Base-by-base conservation (phyloP, 2,113 vertebrate genomes). In the Raja brachyura region DNA sequence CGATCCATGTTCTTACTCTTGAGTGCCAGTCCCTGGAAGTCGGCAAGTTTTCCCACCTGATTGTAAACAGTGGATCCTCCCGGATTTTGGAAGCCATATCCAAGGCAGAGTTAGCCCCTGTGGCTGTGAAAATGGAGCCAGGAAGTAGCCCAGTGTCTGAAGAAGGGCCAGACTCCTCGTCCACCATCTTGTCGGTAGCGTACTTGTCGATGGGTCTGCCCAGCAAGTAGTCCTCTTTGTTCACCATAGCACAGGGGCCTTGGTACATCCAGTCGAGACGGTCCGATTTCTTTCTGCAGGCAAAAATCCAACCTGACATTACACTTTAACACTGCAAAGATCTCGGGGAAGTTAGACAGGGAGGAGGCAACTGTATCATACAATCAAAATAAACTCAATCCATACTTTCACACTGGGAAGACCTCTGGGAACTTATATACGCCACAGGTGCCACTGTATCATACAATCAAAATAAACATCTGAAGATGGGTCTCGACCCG, bases 211-310 rank as follows among this genome's bases (percentile, higher is more conserved):
- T 97, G 16, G 98, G 95, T 56, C 98, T 98, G 0, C 99, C 99
- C 94, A 99, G 93, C 61, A 99, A 96, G 85, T 99, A 99, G 10
- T 99, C 99, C 0, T 99, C 98, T 33, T 98, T 97, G 95, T 97
- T 98, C 95, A 98, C 97, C 96, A 98, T 97, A 0, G 97, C 97
- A 0, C 98, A 97, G 0, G 98, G 97, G 0, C 99, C 99, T 95
- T 99, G 98, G 95, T 99, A 99, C 99, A 99, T 99, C 99, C 99
- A 99, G 95, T 99, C 99, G 94, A 99, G 85, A 4, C 99, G 98
- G 93, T 99, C 98, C 94, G 99, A 98, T 93, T 97, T 97, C 86
- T 98, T 99, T 94, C 98, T 99, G 78, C 3, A 86, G 68, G 31
- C 39, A 93, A 54, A 9, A 61, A 3, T 2, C 70, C 76, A 81